Conservation (phyloP, 2,888 invertebrate genomes). For the Sarcophaga subvicina region DNA sequence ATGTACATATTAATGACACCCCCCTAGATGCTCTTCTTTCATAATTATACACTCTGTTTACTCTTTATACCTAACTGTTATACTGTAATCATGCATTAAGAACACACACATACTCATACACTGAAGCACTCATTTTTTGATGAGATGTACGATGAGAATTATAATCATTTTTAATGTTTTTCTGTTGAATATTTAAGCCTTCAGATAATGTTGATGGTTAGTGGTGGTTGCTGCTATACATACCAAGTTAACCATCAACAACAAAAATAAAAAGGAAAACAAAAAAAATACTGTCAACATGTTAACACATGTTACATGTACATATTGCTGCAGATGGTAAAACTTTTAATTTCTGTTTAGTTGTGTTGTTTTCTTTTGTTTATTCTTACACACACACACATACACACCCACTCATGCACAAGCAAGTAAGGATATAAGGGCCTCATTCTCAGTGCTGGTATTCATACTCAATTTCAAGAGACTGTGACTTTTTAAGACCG, state of each 20-base stretch:
- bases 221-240: conserved; percentile 6
- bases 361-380: not conserved
- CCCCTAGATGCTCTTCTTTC: not conserved
- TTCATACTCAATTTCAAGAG: conserved; percentile 19
- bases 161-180: too few species aligned
- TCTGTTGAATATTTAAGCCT: too few species aligned
- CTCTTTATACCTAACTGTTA: too few species aligned
- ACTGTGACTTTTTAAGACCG: conserved; percentile 56
- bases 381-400: not conserved
- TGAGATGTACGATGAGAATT: too few species aligned
- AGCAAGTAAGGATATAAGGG: too few species aligned
- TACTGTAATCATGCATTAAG: too few species aligned
- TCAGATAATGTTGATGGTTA: not conserved
- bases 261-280: not conserved
- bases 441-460: not conserved
- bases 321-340: not conserved
- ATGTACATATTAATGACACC: not conserved
- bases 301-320: conserved; percentile 48
- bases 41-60: not conserved
- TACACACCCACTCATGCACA: not conserved
- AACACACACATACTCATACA: not conserved
- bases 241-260: conserved; percentile 55
- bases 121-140: conserved; percentile 37
- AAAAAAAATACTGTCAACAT: conserved; percentile 49
- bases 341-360: not conserved